These are phyloP conservation scores for Dicentrarchus labrax DNA, from an alignment of 2,113 vertebrate species.

Conservation along the genomic window DNA sequence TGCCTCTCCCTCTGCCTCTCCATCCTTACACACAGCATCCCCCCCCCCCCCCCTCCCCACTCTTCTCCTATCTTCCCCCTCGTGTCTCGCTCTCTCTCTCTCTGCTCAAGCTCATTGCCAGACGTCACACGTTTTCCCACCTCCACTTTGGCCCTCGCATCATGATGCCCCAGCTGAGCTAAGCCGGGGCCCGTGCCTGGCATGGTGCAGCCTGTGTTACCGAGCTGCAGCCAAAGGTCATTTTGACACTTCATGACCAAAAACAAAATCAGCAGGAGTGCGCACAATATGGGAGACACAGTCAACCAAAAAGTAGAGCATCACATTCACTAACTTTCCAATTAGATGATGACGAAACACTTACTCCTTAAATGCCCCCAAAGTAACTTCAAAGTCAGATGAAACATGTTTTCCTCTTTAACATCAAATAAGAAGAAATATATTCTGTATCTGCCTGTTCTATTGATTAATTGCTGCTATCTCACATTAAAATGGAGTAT, in stretches of 20 bases:
- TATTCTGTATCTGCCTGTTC: not conserved
- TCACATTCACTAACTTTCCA: constrained; percentile 24
- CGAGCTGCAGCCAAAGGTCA: constrained; percentile 51
- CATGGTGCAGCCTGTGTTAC: constrained; percentile 10
- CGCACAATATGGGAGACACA: not conserved
- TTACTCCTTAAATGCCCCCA: not conserved
- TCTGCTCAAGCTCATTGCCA: constrained; percentile 60
- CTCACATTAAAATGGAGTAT: not conserved
- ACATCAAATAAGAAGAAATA: not conserved
- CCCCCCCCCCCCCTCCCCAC: not conserved
- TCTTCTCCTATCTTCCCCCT: not conserved
- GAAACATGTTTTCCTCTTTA: constrained; percentile 18
- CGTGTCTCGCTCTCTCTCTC: constrained; percentile 8
- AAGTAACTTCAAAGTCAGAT: constrained; percentile 8
- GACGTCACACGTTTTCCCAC: constrained; percentile 53
- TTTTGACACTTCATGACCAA: constrained; percentile 38
- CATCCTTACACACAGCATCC: not conserved
- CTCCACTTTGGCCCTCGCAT: constrained; percentile 51
- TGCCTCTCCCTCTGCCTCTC: constrained; percentile 56
- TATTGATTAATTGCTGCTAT: not conserved
- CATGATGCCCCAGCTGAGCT: constrained; percentile 36
- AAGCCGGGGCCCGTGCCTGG: not conserved
- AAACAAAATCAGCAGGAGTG: constrained; percentile 57
- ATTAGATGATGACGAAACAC: not conserved
- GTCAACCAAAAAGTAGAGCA: constrained; percentile 7